Conservation (phyloP, 2,797 vertebrate genomes). For the Sandelia bainsii region DNA sequence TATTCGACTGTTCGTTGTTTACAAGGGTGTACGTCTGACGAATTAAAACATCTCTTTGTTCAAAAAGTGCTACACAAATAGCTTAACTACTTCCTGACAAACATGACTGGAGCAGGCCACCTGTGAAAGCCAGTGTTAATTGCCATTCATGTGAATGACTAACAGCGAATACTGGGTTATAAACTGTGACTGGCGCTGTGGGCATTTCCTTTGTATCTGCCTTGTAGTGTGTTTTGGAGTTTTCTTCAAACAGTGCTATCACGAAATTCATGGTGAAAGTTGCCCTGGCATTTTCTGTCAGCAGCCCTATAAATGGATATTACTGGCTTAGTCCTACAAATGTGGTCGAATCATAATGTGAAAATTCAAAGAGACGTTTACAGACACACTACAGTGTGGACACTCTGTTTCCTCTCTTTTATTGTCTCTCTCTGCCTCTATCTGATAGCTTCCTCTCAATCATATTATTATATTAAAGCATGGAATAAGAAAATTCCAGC, state of each 20-base stretch:
- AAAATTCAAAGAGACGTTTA: slow-evolving; percentile 41
- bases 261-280: slow-evolving; percentile 47
- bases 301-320: slow-evolving; percentile 41
- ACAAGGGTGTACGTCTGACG: slow-evolving; percentile 17
- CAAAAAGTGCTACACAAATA: slow-evolving; percentile 35
- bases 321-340: slow-evolving; percentile 58
- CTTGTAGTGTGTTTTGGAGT: slow-evolving; percentile 39
- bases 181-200: slow-evolving; percentile 60
- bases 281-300: slow-evolving; percentile 27
- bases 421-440: slow-evolving; percentile 17
- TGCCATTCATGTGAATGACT: slow-evolving; percentile 61
- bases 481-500: slow-evolving; percentile 59
- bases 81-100: slow-evolving; percentile 65
- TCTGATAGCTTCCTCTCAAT: slow-evolving; percentile 56
- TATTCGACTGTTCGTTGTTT: slow-evolving; percentile 42
- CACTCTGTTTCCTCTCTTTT: slow-evolving; percentile 29
- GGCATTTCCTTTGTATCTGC: slow-evolving; percentile 63
- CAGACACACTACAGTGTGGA: slow-evolving; percentile 10
- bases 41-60: slow-evolving; percentile 54
- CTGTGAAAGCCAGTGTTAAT: slow-evolving; percentile 22
- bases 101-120: slow-evolving; percentile 11
- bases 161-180: slow-evolving; percentile 47
- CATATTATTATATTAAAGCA: slow-evolving; percentile 71
- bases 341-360: slow-evolving; percentile 60
- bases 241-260: slow-evolving; percentile 43